Percentiles rank a stretch among this genome's conserved stretches.
phyloP scores from a whole-genome alignment of 2,113 vertebrate genomes.

The Pseudorasbora parva region DNA sequence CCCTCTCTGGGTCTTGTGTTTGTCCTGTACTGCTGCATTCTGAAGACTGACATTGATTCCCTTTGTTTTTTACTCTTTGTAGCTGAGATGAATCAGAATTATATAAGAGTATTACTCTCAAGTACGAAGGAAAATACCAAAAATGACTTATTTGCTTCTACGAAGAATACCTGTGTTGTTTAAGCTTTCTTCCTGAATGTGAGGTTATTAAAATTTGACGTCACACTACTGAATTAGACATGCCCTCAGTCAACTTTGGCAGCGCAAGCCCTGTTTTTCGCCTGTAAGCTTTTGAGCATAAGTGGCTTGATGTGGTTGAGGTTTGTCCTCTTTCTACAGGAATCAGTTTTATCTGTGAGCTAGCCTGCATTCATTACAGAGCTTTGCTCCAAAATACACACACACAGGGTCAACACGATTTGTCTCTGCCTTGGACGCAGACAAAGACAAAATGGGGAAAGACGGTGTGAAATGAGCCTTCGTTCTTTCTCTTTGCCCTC shows the following conservation, averaged over 20 bases:
- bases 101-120: neutral
- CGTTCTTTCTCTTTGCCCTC: slow-evolving; percentile 33
- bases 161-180: neutral
- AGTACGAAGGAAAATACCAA: neutral
- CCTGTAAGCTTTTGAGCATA: slow-evolving; percentile 36
- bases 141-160: neutral
- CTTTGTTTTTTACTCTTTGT: slow-evolving; percentile 15
- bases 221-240: slow-evolving; percentile 40
- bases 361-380: slow-evolving; percentile 54
- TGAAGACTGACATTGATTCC: slow-evolving; percentile 30
- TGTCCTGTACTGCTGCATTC: slow-evolving; percentile 26
- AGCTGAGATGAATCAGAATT: slow-evolving; percentile 1
- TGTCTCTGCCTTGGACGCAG: slow-evolving; percentile 60
- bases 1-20: slow-evolving; percentile 35
- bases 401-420: slow-evolving; percentile 52
- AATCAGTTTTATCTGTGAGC: slow-evolving; percentile 56
- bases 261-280: neutral
- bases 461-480: slow-evolving; percentile 54
- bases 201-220: slow-evolving; percentile 47
- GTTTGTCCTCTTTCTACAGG: slow-evolving; percentile 44
- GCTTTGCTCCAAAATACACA: slow-evolving; percentile 55
- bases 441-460: slow-evolving; percentile 64
- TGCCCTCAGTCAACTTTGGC: slow-evolving; percentile 16
- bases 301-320: slow-evolving; percentile 42
- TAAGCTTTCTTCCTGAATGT: neutral